These are phyloP conservation scores for Meliscaeva auricollis DNA, from an alignment of 2,888 invertebrate species.

Conservation along the genomic window DNA sequence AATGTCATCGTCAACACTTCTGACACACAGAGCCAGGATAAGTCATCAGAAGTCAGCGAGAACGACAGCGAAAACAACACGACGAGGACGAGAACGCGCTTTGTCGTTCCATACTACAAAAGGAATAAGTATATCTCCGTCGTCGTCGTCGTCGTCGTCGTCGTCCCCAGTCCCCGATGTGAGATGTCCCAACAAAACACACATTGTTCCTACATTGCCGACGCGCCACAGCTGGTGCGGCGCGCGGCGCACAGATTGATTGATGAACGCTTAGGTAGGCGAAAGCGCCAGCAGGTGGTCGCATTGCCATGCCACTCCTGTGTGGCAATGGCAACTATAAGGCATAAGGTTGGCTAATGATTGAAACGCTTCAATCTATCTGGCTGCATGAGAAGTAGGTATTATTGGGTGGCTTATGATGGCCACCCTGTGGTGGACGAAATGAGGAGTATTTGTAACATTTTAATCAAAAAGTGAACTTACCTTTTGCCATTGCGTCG, in stretches of 20 bases:
- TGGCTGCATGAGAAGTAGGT: slow-evolving; percentile 15
- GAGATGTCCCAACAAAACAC: slow-evolving; percentile 68
- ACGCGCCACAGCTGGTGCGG: neutral
- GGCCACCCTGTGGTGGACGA: slow-evolving; percentile 70
- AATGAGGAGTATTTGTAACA: slow-evolving; percentile 59
- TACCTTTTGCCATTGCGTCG: slow-evolving; percentile 98
- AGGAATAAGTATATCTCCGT: slow-evolving; percentile 31
- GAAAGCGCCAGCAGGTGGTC: slow-evolving; percentile 74
- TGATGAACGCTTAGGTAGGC: slow-evolving; percentile 66
- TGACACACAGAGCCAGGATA: slow-evolving; percentile 53
- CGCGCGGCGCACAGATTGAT: slow-evolving; percentile 69
- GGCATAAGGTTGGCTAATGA: slow-evolving; percentile 48
- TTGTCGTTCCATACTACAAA: slow-evolving; percentile 19
- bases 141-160: no score
- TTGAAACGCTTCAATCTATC: slow-evolving; percentile 73
- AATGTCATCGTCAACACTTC: slow-evolving; percentile 66
- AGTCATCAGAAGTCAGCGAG: slow-evolving; percentile 57
- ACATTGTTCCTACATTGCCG: slow-evolving; percentile 21
- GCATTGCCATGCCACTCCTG: slow-evolving; percentile 71
- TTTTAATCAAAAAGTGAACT: slow-evolving; percentile 80
- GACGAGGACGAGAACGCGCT: slow-evolving; percentile 12
- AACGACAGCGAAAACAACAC: slow-evolving; percentile 5
- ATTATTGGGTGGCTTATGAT: slow-evolving; percentile 66
- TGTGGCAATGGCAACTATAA: slow-evolving; percentile 41
- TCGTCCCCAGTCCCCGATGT: slow-evolving; percentile 39